Evolutionary conservation across 2,113 vertebrate genomes (phyloP).

Genomic region (Shinisaurus crocodilurus): DNA sequence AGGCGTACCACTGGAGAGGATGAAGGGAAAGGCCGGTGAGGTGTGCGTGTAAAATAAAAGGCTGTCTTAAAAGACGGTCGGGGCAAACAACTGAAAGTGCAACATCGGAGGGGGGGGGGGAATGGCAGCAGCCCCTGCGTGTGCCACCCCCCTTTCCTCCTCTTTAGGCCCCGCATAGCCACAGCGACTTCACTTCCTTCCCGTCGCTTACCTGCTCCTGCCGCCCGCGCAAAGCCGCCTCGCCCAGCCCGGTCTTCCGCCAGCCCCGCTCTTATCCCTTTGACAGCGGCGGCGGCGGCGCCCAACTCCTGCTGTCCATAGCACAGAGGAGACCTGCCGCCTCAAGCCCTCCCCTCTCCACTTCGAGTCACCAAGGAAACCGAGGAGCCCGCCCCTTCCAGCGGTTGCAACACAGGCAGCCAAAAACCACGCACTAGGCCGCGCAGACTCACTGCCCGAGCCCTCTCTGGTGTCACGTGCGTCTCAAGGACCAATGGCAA

Average conservation of each 20-base stretch:
- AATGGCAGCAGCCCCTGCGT: neutral
- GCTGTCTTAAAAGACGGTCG: neutral
- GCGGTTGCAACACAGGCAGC: neutral
- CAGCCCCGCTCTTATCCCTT: conserved; percentile 11
- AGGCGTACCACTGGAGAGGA: neutral
- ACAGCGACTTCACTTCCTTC: neutral
- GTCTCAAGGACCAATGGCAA: neutral
- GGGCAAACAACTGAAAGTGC: neutral
- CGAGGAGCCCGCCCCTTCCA: conserved; percentile 2
- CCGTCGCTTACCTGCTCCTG: conserved; percentile 55
- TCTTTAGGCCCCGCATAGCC: neutral
- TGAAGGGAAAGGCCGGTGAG: neutral
- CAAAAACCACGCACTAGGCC: neutral
- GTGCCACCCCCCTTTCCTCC: neutral
- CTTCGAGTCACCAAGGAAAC: conserved; percentile 19
- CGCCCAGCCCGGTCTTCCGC: neutral
- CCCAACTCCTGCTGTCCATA: neutral
- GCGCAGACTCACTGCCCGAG: neutral
- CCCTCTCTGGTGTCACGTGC: neutral
- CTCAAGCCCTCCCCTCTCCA: neutral
- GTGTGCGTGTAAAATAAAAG: too few relatives aligned
- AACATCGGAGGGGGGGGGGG: neutral
- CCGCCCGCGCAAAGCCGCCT: neutral
- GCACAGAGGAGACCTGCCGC: neutral
- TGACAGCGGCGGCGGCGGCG: neutral